These are phyloP conservation scores for Eledone cirrhosa DNA, from an alignment of 2,888 invertebrate species.

Conservation along the genomic window DNA sequence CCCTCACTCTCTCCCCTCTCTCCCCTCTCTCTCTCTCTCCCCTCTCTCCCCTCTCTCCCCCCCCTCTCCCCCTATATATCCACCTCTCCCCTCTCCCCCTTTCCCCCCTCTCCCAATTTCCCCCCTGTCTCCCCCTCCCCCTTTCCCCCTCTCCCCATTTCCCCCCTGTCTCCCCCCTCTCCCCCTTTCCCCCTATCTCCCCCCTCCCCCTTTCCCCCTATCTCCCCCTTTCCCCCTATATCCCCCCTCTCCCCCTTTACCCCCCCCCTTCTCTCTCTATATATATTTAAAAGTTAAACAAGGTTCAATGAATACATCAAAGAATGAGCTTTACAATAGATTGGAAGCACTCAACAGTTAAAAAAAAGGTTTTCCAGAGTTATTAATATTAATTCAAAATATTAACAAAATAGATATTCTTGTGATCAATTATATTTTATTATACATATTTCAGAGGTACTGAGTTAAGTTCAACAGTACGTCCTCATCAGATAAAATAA, in stretches of 20 bases:
- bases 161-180: not conserved
- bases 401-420: too few relatives aligned
- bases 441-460: too few relatives aligned
- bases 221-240: not conserved
- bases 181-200: not conserved
- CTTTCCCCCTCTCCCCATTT: not conserved
- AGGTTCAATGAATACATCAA: too few relatives aligned
- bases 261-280: not conserved
- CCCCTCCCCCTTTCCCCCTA: too few relatives aligned
- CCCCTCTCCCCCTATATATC: not conserved
- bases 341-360: too few relatives aligned
- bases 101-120: not conserved
- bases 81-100: not conserved
- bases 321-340: too few relatives aligned
- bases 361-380: too few relatives aligned
- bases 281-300: too few relatives aligned
- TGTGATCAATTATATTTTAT: too few relatives aligned
- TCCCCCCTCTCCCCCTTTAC: not conserved
- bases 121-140: not conserved
- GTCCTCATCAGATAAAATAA: too few relatives aligned
- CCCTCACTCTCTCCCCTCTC: not conserved
- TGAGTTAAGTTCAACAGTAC: too few relatives aligned
- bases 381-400: too few relatives aligned
- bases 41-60: not conserved
- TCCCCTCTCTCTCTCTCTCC: not conserved